These are phyloP conservation scores for Piaya cayana DNA, from an alignment of 2,113 vertebrate genomes.

Conservation along the genomic window DNA sequence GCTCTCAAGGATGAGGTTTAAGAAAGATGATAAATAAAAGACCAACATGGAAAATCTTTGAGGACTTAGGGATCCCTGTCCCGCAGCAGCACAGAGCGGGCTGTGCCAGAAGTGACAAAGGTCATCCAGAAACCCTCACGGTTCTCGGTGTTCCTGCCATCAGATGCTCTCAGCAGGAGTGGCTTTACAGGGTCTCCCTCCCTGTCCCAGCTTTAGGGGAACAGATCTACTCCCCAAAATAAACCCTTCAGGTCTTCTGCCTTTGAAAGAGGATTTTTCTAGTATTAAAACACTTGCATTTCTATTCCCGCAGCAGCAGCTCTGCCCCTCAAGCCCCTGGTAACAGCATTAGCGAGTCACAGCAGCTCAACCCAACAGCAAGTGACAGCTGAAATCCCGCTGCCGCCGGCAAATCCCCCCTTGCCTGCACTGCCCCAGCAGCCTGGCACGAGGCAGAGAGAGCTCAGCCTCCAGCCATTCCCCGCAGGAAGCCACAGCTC, in stretches of 20 bases:
- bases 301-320: constrained; percentile 7
- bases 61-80: neutral
- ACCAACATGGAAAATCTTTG: neutral
- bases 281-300: neutral
- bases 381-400: constrained; percentile 54
- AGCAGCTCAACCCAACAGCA: constrained; percentile 48
- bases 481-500: neutral
- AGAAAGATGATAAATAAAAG: neutral
- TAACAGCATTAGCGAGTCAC: constrained; percentile 46
- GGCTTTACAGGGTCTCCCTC: neutral
- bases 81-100: accelerated
- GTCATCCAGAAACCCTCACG: neutral
- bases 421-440: neutral
- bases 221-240: neutral
- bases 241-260: neutral
- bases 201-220: neutral
- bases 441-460: neutral
- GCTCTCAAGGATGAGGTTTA: neutral
- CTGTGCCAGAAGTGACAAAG: neutral
- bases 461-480: neutral
- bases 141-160: accelerated
- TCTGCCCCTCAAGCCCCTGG: neutral
- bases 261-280: neutral
- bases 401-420: neutral
- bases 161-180: neutral